Conservation (phyloP, 92 coral and sea anemone species). For the Palythoa caribaeorum region DNA sequence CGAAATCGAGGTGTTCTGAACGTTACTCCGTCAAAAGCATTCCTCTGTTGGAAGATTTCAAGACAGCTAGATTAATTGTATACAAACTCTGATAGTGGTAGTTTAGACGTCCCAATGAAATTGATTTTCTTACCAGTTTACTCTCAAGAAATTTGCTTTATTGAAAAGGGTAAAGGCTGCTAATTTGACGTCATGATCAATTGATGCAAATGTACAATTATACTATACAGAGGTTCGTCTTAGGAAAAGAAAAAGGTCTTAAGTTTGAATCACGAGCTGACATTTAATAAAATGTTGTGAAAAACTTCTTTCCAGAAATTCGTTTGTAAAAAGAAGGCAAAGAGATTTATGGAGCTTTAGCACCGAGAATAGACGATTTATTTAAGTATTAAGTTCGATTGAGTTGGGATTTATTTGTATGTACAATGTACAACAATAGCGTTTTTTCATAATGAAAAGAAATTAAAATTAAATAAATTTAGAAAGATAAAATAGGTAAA, state of each 20-base stretch:
- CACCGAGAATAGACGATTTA: background rate
- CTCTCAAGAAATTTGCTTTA: no score
- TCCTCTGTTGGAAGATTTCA: background rate
- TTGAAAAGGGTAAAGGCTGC: no score
- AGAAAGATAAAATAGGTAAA: no score
- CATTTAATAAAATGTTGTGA: background rate
- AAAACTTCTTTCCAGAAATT: background rate
- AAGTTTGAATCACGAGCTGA: no score
- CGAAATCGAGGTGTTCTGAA: conserved; percentile 31
- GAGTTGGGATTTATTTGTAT: background rate
- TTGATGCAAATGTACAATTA: no score
- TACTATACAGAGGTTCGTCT: no score
- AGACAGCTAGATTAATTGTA: background rate
- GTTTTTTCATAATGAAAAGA: conserved; percentile 37
- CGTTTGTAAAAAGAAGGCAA: background rate
- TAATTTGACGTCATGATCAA: no score
- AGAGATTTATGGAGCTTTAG: background rate
- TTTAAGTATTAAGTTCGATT: background rate
- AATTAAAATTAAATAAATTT: background rate
- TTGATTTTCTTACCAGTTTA: background rate
- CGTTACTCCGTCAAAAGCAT: background rate
- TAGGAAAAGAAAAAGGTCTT: no score
- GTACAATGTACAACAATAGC: conserved; percentile 23
- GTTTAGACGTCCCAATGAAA: background rate
- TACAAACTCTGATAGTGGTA: background rate